Base-by-base conservation (phyloP, 2,113 vertebrate species). In the Ariopsis seemanni region DNA sequence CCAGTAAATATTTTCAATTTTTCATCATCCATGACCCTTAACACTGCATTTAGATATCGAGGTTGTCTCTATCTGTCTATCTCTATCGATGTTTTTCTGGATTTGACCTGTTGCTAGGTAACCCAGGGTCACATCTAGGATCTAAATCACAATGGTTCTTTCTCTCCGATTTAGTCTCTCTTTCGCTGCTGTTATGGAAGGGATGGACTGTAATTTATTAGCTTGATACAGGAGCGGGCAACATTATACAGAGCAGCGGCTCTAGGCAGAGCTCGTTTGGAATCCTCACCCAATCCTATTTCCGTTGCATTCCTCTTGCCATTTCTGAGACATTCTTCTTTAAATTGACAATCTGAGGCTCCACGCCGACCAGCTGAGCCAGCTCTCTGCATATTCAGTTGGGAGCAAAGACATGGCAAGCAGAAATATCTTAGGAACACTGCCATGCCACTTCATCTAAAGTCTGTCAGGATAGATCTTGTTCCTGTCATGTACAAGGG, bases 61-160 rank as follows among this genome's bases (percentile, higher is more conserved):
- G 84, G 22, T 85, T 12, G 27, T 80, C 42, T 50, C 20, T 79
- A 48, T 88, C 42, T 74, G 55, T 71, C 7, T 82, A 20, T 86
- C 53, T 67, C 74, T 74, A 42, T 42, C 42, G 42, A 42, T 77
- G 58, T 57, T 69, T 71, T 82, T 80, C 71, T 86, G 84, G 82
- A 87, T 86, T 91, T 90, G 90, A 91, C 91, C 90, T 91, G 91
- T 92, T 91, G 92, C 92, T 91, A 92, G 91, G 91, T 92, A 91
- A 92, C 91, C 86, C 87, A 89, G 90, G 90, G 91, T 90, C 92
- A 92, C 91, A 91, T 90, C 92, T 92, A 91, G 88, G 79, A 85
- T 88, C 86, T 89, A 89, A 91, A 91, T 92, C 90, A 89, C 88
- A 91, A 83, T 85, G 80, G 87, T 89, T 90, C 90, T 94, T 85